Conservation (phyloP, 2,113 vertebrate species). For the Catharus fuscescens region DNA sequence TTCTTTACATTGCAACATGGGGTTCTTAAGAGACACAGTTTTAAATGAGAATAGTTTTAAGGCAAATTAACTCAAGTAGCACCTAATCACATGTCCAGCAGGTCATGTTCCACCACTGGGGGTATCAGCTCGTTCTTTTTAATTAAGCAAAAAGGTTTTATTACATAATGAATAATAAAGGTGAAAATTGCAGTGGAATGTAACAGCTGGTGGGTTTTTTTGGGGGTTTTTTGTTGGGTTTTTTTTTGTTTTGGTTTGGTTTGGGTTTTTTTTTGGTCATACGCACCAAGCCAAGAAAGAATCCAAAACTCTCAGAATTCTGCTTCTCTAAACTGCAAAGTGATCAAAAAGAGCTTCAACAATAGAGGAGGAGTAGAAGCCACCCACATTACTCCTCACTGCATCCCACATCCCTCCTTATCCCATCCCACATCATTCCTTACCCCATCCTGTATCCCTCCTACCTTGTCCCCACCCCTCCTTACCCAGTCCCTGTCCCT, state of each 20-base stretch:
- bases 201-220: not conserved
- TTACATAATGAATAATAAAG: not conserved
- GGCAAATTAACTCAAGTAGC: not conserved
- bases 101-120: not conserved
- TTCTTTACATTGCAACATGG: rapidly evolving
- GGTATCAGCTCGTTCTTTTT: not conserved
- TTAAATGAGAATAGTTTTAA: not conserved
- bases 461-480: not conserved
- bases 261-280: not conserved
- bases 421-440: too few relatives aligned
- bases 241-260: too few relatives aligned
- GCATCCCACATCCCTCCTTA: not conserved
- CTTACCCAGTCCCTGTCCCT: not conserved
- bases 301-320: not conserved
- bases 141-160: not conserved
- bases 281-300: not conserved
- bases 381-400: not conserved
- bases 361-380: not conserved
- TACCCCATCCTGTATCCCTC: not conserved
- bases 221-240: not conserved
- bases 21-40: not conserved
- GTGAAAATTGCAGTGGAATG: not conserved
- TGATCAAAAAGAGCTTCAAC: not conserved
- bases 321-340: not conserved
- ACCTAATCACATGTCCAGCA: not conserved